Evolutionary conservation across 2,888 invertebrate species (phyloP), one percentile per base, ranked within the genome.

Genomic region (Phragmatobia fuliginosa): DNA sequence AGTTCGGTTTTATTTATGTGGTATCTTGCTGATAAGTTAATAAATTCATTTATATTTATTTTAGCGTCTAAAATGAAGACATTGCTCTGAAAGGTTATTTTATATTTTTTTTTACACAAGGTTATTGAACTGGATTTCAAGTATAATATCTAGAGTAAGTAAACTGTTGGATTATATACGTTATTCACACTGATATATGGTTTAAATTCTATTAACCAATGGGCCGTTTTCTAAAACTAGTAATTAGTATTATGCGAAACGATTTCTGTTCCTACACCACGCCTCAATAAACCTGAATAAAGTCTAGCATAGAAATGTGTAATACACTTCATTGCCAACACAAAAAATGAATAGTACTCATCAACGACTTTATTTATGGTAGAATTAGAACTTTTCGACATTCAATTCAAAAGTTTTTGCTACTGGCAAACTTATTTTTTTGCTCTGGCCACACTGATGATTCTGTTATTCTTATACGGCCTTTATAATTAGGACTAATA

Each of bases 31-130:
- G 67, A 52, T 67, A 59, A 58, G 11, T 36, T 49, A 67, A 62
- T 67, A 38, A 64, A 38, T 52, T 63, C 60, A 66, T 70, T 62
- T 62, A 66, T 67, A 66, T 70, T 49, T 62, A 70, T 66, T 70
- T 59, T 64, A 11, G 52, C 52, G 38, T 38, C 16, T 67, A 56
- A 45, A 49, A 49, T 62, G 31, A 56, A 52, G 62, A 28, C 49
- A 61, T 67, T 28, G 25, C 14, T 52, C 28, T 56, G n/a, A 25
- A 25, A 33, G 18, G 25, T 14, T 28, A 14, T 62, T 14, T 41
- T 49, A 8, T n/a, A 2, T 11, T 49, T 31, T 49, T 31, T 21
- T 21, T 18, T 59, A 59, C 10, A 32, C 10, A 33, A 60, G 59
- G 33, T 33, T n/a, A 60, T n/a, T 11, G 32, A 60, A 60, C 59